phyloP scores from a whole-genome alignment of 2,113 vertebrate species.

The Leuciscus idus region DNA sequence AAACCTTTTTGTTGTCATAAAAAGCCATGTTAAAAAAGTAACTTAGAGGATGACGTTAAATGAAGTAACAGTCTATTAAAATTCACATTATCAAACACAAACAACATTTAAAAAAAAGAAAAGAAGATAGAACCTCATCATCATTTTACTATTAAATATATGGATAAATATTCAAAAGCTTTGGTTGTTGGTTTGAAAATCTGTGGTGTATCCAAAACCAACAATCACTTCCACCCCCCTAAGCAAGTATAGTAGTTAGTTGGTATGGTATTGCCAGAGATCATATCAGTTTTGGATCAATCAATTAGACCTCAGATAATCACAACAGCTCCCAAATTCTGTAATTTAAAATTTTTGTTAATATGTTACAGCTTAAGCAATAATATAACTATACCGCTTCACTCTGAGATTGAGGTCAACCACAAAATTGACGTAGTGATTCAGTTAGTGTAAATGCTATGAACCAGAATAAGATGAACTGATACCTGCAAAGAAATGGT shows the following conservation, averaged over 20 bases:
- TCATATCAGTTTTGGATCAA: background rate
- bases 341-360: background rate
- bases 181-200: background rate
- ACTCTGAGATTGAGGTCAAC: background rate
- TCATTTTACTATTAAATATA: background rate
- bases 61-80: background rate
- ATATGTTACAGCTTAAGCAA: background rate
- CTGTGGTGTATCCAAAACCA: slow-evolving; percentile 12
- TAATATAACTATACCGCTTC: background rate
- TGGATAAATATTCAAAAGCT: background rate
- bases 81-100: slow-evolving; percentile 10
- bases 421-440: background rate
- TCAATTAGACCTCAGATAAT: background rate
- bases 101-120: background rate
- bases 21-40: background rate
- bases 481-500: background rate
- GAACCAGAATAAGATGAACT: background rate
- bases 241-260: background rate
- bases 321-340: background rate
- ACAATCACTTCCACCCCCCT: background rate
- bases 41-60: background rate
- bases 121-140: background rate
- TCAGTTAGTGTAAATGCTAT: background rate
- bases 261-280: background rate
- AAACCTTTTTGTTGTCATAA: background rate